These are phyloP conservation scores for Ianthella basta DNA, from an alignment of 37 sponge, comb jelly and placozoan genomes.

Conservation along the genomic window DNA sequence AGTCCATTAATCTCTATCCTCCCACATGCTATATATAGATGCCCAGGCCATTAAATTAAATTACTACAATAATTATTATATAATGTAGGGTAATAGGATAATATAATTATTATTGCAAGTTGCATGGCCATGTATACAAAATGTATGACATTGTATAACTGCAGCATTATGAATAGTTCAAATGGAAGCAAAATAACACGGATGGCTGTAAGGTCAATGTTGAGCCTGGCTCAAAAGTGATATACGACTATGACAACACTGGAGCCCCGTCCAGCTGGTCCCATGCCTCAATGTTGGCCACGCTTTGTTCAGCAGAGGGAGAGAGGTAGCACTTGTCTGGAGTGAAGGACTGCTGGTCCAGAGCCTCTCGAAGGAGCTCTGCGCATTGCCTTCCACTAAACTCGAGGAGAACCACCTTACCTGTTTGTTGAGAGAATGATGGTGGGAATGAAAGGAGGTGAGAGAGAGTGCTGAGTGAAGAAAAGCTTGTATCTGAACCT, in stretches of 20 bases:
- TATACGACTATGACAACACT: not conserved
- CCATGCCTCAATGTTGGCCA: slow-evolving; percentile 24
- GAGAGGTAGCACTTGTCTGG: slow-evolving; percentile 22
- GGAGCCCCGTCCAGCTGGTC: not conserved
- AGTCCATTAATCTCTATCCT: no score
- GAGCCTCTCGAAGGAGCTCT: not conserved
- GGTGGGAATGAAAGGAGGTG: not conserved
- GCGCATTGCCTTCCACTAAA: not conserved
- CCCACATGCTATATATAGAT: no score
- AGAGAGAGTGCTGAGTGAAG: not conserved
- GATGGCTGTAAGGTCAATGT: no score
- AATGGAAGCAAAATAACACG: no score
- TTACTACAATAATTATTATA: no score
- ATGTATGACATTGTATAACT: no score
- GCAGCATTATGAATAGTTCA: no score
- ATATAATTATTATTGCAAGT: no score
- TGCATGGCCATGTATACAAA: no score
- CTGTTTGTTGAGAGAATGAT: not conserved
- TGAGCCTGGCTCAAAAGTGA: no score
- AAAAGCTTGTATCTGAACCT: not conserved
- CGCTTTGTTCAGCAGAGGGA: slow-evolving; percentile 26
- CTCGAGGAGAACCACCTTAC: not conserved
- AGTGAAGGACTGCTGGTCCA: not conserved
- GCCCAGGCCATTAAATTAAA: no score
- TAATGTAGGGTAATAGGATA: no score